Conservation (phyloP, 1,140 invertebrate species). For the Monomorium pharaonis region DNA sequence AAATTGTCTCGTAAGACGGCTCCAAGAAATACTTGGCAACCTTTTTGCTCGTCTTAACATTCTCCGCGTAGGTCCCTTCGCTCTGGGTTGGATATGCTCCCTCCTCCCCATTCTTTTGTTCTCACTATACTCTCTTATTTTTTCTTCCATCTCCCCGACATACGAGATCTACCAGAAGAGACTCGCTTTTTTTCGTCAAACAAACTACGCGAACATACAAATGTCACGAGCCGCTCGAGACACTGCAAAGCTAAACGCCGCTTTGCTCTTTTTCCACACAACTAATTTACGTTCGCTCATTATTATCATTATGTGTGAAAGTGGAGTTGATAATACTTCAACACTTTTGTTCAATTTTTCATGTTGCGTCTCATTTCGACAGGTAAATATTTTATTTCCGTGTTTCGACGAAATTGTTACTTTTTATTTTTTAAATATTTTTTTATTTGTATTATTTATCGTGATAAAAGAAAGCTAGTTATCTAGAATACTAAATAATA, state of each 20-base stretch:
- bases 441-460: slow-evolving; percentile 27
- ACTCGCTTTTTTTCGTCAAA: slow-evolving; percentile 35
- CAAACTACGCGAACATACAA: slow-evolving; percentile 21
- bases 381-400: background rate
- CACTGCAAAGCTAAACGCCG: slow-evolving; percentile 5
- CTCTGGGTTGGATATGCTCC: slow-evolving; percentile 60
- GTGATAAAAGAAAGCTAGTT: background rate
- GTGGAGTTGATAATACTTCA: background rate
- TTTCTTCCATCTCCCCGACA: slow-evolving; percentile 27
- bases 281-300: slow-evolving; percentile 55
- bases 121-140: slow-evolving; percentile 1
- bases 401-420: background rate
- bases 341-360: background rate
- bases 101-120: slow-evolving; percentile 29
- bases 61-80: slow-evolving; percentile 64
- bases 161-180: slow-evolving; percentile 21
- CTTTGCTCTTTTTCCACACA: slow-evolving; percentile 30
- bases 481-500: background rate
- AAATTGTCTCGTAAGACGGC: background rate
- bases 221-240: slow-evolving; percentile 41
- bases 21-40: background rate
- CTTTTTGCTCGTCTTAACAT: slow-evolving; percentile 31
- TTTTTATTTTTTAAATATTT: too few species aligned
- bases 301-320: slow-evolving; percentile 43
- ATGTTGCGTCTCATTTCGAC: background rate